These are phyloP conservation scores for Trichopoda pennipes DNA, from an alignment of 2,888 invertebrate genomes.

Conservation along the genomic window DNA sequence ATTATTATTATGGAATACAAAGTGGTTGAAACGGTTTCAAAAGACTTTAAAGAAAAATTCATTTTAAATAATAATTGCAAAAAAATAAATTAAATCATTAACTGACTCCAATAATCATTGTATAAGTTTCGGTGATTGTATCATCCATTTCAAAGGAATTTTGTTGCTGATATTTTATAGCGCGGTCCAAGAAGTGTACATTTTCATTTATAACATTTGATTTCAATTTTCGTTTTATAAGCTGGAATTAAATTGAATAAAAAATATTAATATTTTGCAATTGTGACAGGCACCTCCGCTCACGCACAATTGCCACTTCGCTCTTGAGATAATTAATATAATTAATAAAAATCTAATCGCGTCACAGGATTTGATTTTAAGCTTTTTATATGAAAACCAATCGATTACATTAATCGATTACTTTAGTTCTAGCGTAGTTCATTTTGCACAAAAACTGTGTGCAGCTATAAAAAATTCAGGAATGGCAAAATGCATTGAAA, in stretches of 20 bases:
- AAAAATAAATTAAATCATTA: background rate
- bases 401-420: too few species aligned
- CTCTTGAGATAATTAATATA: too few species aligned
- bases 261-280: too few species aligned
- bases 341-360: too few species aligned
- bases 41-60: slow-evolving; percentile 65
- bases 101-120: slow-evolving; percentile 71
- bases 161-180: slow-evolving; percentile 68
- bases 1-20: slow-evolving; percentile 69
- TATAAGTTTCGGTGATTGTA: slow-evolving; percentile 71
- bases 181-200: slow-evolving; percentile 70
- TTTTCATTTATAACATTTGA: slow-evolving; percentile 54
- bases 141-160: slow-evolving; percentile 70
- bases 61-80: background rate
- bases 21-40: slow-evolving; percentile 72
- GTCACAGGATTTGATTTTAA: too few species aligned
- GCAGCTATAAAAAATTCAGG: too few species aligned
- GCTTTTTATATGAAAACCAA: too few species aligned
- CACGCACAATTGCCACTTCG: too few species aligned
- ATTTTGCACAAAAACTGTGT: too few species aligned
- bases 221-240: slow-evolving; percentile 39
- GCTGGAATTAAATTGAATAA: background rate
- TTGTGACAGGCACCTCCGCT: too few species aligned
- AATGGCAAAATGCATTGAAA: too few species aligned
- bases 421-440: too few species aligned